Evolutionary conservation across 2,797 vertebrate species (phyloP).

Genomic region (Australoheros facetus): DNA sequence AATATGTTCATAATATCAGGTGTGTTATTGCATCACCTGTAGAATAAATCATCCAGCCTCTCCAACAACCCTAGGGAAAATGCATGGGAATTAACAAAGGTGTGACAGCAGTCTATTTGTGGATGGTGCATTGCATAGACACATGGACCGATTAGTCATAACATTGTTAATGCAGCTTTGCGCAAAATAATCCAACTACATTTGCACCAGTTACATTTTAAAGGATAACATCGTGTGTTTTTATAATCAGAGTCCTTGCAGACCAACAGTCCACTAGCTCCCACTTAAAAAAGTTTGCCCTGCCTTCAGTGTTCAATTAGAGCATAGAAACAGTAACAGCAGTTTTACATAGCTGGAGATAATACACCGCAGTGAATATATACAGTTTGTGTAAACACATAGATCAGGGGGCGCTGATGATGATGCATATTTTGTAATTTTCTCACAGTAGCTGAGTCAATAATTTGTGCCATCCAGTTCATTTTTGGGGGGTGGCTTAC

Average conservation of each 20-base stretch:
- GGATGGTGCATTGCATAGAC: not conserved
- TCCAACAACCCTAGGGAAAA: not conserved
- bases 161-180: not conserved
- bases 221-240: not conserved
- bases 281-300: too few relatives aligned
- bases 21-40: not conserved
- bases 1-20: not conserved
- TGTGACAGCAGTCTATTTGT: slow-evolving; percentile 14
- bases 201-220: not conserved
- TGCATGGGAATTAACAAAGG: not conserved
- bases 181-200: not conserved
- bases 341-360: not conserved
- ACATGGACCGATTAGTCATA: not conserved
- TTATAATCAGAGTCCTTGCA: not conserved
- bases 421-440: too few relatives aligned
- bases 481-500: not conserved
- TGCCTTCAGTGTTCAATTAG: not conserved
- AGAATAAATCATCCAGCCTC: not conserved
- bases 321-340: not conserved
- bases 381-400: not conserved
- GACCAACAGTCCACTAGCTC: not conserved
- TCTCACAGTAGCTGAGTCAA: not conserved
- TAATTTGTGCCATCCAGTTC: not conserved
- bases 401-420: not conserved
- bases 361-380: not conserved